These are phyloP conservation scores for Ophioninae sp. DNA, from an alignment of 2,888 invertebrate species.

Conservation along the genomic window DNA sequence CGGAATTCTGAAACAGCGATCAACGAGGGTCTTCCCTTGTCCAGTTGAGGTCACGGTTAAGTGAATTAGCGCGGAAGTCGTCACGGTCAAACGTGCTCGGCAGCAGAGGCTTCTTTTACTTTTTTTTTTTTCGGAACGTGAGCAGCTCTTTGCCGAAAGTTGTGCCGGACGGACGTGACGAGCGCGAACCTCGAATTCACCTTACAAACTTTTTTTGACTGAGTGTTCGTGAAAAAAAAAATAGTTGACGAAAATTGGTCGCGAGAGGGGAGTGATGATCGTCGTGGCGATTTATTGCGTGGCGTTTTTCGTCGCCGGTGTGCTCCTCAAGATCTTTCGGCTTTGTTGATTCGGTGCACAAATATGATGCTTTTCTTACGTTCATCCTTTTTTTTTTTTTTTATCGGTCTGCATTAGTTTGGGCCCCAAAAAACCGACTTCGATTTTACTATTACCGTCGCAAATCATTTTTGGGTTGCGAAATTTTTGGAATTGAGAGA, in stretches of 20 bases:
- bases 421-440: not conserved
- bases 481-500: not conserved
- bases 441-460: no score
- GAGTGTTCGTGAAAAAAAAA: not conserved
- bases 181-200: not conserved
- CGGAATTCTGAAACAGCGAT: conserved; percentile 37
- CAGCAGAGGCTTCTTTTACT: conserved; percentile 7
- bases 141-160: conserved; percentile 18
- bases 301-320: conserved; percentile 77
- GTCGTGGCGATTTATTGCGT: conserved; percentile 79
- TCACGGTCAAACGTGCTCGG: conserved; percentile 49
- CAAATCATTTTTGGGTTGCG: not conserved
- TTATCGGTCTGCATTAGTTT: not conserved
- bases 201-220: not conserved
- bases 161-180: conserved; percentile 5
- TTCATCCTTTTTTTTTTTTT: not conserved
- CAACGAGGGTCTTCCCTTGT: conserved; percentile 56
- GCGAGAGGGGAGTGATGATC: conserved; percentile 71
- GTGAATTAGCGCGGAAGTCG: conserved; percentile 69
- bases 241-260: not conserved
- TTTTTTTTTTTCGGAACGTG: conserved; percentile 1
- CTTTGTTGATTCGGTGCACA: conserved; percentile 69
- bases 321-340: conserved; percentile 76
- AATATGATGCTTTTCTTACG: not conserved
- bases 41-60: conserved; percentile 77